Conservation (phyloP, 2,888 invertebrate species). For the Hydropsyche betteni region DNA sequence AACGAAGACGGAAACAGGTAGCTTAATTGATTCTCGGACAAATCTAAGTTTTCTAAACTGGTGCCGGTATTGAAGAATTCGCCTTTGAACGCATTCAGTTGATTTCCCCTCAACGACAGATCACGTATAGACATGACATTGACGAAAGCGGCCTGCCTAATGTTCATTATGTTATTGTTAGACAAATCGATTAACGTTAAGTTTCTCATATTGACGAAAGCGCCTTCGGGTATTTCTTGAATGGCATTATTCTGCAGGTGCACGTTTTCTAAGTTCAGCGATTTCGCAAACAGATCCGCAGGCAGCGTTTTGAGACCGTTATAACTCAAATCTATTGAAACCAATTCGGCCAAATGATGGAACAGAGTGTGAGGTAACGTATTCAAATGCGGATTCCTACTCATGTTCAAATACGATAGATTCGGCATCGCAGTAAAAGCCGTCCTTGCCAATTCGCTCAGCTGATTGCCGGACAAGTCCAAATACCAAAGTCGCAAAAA, state of each 20-base stretch:
- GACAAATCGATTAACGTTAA: constrained; percentile 80
- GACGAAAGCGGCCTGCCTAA: constrained; percentile 79
- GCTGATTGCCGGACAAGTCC: constrained; percentile 82
- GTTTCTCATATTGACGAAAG: constrained; percentile 80
- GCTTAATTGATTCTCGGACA: constrained; percentile 81
- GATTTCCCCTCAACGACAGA: constrained; percentile 79
- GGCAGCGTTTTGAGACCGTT: constrained; percentile 79
- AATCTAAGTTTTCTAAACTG: constrained; percentile 80
- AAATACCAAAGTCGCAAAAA: constrained; percentile 73
- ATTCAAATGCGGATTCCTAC: constrained; percentile 75
- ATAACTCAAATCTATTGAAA: constrained; percentile 77
- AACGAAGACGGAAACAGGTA: constrained; percentile 87
- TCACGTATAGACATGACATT: constrained; percentile 79
- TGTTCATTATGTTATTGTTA: constrained; percentile 78
- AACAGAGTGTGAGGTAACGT: constrained; percentile 74
- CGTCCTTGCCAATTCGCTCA: constrained; percentile 75
- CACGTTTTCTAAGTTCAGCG: constrained; percentile 72
- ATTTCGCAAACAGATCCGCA: constrained; percentile 75
- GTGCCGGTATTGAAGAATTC: constrained; percentile 87
- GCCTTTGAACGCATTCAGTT: constrained; percentile 81
- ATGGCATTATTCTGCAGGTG: constrained; percentile 78
- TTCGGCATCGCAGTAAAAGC: constrained; percentile 74
- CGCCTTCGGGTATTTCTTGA: constrained; percentile 79
- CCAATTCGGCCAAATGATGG: constrained; percentile 74
- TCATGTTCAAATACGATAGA: constrained; percentile 78